These are phyloP conservation scores for Puffinus mauretanicus DNA, from an alignment of 2,113 vertebrate species.

Conservation along the genomic window DNA sequence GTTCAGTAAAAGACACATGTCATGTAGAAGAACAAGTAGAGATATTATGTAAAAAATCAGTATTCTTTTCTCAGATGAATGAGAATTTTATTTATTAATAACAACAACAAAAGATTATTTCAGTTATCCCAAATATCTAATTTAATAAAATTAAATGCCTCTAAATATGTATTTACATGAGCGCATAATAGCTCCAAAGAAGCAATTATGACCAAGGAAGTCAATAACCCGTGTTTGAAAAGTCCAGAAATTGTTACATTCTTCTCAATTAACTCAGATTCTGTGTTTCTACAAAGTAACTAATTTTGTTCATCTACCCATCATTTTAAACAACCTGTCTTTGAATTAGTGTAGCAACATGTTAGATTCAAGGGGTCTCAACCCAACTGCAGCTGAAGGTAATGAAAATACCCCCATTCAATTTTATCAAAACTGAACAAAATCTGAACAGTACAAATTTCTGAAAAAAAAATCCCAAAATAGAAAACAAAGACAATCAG, in stretches of 20 bases:
- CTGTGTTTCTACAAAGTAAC: neutral
- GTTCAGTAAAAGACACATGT: neutral
- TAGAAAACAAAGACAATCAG: neutral
- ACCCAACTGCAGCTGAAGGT: neutral
- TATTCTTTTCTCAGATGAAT: neutral
- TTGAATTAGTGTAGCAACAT: neutral
- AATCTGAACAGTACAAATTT: neutral
- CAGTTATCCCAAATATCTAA: neutral
- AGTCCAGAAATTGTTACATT: neutral
- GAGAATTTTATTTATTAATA: neutral
- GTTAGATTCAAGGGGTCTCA: neutral
- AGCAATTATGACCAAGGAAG: conserved; percentile 33
- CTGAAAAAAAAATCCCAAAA: neutral
- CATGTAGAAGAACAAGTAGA: neutral
- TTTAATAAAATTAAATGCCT: neutral
- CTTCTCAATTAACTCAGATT: neutral
- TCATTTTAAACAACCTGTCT: neutral
- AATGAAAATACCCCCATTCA: neutral
- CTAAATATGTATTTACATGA: conserved; percentile 56
- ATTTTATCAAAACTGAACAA: neutral
- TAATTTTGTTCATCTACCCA: neutral
- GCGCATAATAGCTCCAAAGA: conserved; percentile 20
- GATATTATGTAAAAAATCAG: neutral
- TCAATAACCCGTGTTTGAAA: conserved; percentile 18
- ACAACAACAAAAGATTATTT: neutral